Conservation (phyloP, 2,888 invertebrate genomes). For the Caenorhabditis japonica region DNA sequence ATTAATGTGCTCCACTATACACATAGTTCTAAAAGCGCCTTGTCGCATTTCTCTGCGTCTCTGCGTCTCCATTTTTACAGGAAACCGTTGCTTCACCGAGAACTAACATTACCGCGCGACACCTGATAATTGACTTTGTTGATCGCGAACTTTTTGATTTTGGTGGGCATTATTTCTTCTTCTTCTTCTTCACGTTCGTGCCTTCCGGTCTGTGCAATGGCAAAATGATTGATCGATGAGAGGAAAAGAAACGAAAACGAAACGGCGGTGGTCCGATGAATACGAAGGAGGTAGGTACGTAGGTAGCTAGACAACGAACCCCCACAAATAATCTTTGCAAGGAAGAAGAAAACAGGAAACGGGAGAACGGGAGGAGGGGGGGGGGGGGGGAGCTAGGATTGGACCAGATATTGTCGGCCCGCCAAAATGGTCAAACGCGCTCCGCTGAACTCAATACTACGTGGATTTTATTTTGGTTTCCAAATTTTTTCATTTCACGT, state of each 20-base stretch:
- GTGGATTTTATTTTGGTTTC: too few relatives aligned
- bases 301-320: constrained; percentile 3
- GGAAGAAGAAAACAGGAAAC: constrained; percentile 11
- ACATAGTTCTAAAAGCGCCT: too few relatives aligned
- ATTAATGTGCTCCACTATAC: background rate
- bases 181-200: constrained; percentile 1
- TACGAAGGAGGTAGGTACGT: too few relatives aligned
- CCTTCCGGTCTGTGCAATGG: constrained; percentile 25
- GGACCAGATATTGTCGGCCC: too few relatives aligned
- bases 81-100: background rate
- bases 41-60: background rate
- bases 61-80: background rate
- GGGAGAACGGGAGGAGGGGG: constrained; percentile 27
- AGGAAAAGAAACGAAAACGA: constrained; percentile 21
- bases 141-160: constrained; percentile 48
- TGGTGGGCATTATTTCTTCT: constrained; percentile 42
- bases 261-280: too few relatives aligned
- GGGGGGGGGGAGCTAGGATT: constrained; percentile 6
- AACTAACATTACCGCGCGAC: constrained; percentile 53
- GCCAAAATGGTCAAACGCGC: too few relatives aligned
- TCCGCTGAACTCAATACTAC: too few relatives aligned
- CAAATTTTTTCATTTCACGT: too few relatives aligned
- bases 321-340: constrained; percentile 22
- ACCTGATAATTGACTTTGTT: constrained; percentile 56
- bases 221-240: constrained; percentile 44